phyloP scores from a whole-genome alignment of 1,140 invertebrate species.

The Akabosia matsudoensis region DNA sequence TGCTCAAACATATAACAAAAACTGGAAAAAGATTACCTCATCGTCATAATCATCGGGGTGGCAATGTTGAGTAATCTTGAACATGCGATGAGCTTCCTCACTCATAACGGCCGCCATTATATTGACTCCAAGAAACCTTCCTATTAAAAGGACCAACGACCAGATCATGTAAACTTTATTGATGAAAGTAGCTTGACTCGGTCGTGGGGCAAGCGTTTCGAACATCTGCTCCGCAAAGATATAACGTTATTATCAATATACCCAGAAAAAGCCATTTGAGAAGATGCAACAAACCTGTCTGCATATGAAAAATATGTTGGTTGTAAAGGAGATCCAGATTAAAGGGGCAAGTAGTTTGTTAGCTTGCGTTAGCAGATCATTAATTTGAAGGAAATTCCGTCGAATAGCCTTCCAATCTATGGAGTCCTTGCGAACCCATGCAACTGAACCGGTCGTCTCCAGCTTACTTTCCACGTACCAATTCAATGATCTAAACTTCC shows the following conservation, averaged over 20 bases:
- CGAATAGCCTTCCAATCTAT: slow-evolving; percentile 36
- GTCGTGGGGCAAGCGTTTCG: slow-evolving; percentile 22
- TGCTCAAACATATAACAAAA: background rate
- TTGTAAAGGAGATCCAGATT: slow-evolving; percentile 43
- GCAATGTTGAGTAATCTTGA: slow-evolving; percentile 35
- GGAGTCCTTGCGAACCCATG: slow-evolving; percentile 17
- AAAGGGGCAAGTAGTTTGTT: slow-evolving; percentile 38
- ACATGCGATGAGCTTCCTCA: slow-evolving; percentile 33
- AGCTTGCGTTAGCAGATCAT: slow-evolving; percentile 33
- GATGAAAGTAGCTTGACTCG: background rate
- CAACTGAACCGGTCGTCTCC: slow-evolving; percentile 13
- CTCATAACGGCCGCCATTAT: slow-evolving; percentile 38
- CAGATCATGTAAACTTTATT: slow-evolving; percentile 39
- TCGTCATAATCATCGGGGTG: slow-evolving; percentile 37
- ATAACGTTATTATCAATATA: background rate
- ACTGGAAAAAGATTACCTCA: slow-evolving; percentile 35
- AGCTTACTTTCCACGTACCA: slow-evolving; percentile 27
- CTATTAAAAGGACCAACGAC: slow-evolving; percentile 39
- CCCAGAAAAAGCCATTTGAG: background rate
- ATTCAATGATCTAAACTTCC: slow-evolving; percentile 31
- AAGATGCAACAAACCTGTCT: slow-evolving; percentile 33
- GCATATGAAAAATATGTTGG: slow-evolving; percentile 44
- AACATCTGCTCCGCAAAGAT: slow-evolving; percentile 25
- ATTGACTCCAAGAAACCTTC: slow-evolving; percentile 36
- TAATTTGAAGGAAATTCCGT: slow-evolving; percentile 31